These are phyloP conservation scores for Sylvia atricapilla DNA, from an alignment of 2,113 vertebrate genomes.

Conservation along the genomic window DNA sequence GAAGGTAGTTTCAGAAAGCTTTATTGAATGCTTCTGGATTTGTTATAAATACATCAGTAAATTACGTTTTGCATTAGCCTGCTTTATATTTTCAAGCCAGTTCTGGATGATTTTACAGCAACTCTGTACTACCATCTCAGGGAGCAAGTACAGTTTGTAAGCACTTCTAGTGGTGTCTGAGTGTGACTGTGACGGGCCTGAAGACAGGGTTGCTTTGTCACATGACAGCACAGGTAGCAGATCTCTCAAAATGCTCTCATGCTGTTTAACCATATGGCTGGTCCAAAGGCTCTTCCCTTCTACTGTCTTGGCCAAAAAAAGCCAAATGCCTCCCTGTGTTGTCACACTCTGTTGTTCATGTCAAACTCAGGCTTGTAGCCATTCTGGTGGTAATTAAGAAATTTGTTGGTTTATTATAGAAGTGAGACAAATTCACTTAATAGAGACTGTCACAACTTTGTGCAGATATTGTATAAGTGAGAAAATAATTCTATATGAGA, in stretches of 20 bases:
- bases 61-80: neutral
- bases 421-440: neutral
- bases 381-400: neutral
- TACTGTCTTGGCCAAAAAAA: neutral
- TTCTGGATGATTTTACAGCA: neutral
- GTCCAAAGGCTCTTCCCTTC: neutral
- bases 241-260: neutral
- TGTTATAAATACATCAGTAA: neutral
- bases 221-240: neutral
- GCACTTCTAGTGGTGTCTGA: neutral
- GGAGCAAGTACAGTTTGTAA: neutral
- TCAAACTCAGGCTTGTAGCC: neutral
- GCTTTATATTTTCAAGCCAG: neutral
- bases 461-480: neutral
- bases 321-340: neutral
- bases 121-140: neutral
- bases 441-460: neutral
- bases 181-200: neutral
- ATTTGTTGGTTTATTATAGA: neutral
- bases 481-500: neutral
- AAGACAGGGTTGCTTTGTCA: neutral
- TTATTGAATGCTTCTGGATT: conserved; percentile 17
- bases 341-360: neutral
- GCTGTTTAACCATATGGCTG: neutral
- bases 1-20: neutral